These are phyloP conservation scores for Limonius californicus DNA, from an alignment of 1,140 invertebrate genomes.

Conservation along the genomic window DNA sequence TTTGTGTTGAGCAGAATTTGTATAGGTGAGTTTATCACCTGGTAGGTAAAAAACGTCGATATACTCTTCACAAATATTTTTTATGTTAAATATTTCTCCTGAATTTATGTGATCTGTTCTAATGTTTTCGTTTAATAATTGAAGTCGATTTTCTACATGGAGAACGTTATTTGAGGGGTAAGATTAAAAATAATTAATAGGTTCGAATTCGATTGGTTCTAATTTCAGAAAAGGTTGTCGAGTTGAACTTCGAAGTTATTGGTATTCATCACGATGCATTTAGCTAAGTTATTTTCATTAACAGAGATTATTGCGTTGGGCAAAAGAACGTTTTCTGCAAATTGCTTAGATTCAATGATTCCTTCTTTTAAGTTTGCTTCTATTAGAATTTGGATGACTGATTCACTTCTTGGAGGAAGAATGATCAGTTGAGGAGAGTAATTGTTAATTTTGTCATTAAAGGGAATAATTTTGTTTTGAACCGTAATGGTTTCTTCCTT, in stretches of 20 bases:
- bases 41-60: conserved; percentile 29
- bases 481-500: too few relatives aligned
- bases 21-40: conserved; percentile 23
- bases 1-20: conserved; percentile 23
- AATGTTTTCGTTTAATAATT: neutral
- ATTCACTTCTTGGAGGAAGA: neutral
- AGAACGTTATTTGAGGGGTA: neutral
- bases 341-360: neutral
- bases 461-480: too few relatives aligned
- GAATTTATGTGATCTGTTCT: conserved; percentile 28
- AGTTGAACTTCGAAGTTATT: neutral
- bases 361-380: neutral
- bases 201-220: neutral
- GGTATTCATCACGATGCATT: neutral
- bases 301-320: neutral
- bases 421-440: neutral
- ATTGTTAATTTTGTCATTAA: too few relatives aligned
- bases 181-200: neutral
- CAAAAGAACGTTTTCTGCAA: neutral
- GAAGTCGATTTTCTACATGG: neutral
- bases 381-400: neutral
- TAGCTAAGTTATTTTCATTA: neutral
- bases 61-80: conserved; percentile 28
- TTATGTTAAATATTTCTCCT: conserved; percentile 27
- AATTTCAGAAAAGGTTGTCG: neutral